Evolutionary conservation across 2,888 invertebrate genomes (phyloP), one percentile per base, ranked within the genome.

Genomic region (Drosophila multiciliata): DNA sequence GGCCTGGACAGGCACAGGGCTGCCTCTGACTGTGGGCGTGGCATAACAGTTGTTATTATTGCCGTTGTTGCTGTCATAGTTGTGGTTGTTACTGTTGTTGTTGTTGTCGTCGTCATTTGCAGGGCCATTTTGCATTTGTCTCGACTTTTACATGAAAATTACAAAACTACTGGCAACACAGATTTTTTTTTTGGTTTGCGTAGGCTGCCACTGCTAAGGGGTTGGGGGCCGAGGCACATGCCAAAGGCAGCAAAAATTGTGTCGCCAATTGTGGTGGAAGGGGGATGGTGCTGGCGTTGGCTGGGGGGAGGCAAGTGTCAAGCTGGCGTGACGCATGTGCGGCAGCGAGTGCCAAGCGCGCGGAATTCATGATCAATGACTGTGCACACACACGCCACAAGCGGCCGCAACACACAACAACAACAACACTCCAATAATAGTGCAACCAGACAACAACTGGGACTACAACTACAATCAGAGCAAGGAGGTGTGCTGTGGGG

Each of bases 331-430:
- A 87, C 89, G 89, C 87, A 87, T 87, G 77, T 85, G 80, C 74
- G 71, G 77, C 80, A 79, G 73, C 83, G 83, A 80, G 78, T 82
- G 79, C 81, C 83, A 85, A 78, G 76, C 83, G 83, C 83, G 71
- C 87, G 87, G 87, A 89, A 87, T 87, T 89, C 89, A 87, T 87
- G 87, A 87, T 89, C 87, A 87, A 87, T 87, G 89, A 87, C 85
- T 89, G 79, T 83, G 83, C 83, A 77, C 82, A 80, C 81, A 80
- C 81, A 80, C 78, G 84, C 82, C 86, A 72, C 82, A 83, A 77
- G 80, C 69, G 64, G 63, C 61, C 64, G 40, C 64, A 67, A 26
- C 26, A 53, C 23, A 48, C 40, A 49, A 63, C 68, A 60, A 54
- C 53, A 60, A 48, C 58, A 66, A 53, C 33, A 59, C 66, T 36